A percentile compares a stretch with the other conserved stretches of the same genome.
Conservation (phyloP, 2,797 vertebrate species). For the Tachyglossus aculeatus region DNA sequence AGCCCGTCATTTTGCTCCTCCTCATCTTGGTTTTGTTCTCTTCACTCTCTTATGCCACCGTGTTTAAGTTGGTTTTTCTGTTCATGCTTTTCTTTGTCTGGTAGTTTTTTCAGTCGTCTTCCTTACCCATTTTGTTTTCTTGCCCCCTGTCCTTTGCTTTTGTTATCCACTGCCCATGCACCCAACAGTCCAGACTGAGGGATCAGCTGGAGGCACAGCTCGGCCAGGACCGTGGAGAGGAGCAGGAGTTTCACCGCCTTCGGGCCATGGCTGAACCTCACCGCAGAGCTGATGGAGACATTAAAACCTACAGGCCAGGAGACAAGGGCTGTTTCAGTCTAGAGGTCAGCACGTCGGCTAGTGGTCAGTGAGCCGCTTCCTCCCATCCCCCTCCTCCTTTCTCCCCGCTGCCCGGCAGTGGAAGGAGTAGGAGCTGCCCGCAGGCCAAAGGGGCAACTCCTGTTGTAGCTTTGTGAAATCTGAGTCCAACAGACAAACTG, state of each 20-base stretch:
- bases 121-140: slow-evolving; percentile 80
- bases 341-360: slow-evolving; percentile 86
- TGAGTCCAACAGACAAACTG: not conserved
- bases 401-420: not conserved
- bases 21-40: slow-evolving; percentile 89
- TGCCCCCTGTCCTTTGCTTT: slow-evolving; percentile 72
- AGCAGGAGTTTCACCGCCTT: slow-evolving; percentile 80
- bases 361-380: slow-evolving; percentile 14
- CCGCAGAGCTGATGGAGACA: slow-evolving; percentile 88
- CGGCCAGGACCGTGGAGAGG: slow-evolving; percentile 86
- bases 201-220: slow-evolving; percentile 95
- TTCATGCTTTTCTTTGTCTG: slow-evolving; percentile 91
- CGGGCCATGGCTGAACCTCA: slow-evolving; percentile 80
- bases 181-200: slow-evolving; percentile 94
- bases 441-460: not conserved
- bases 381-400: not conserved
- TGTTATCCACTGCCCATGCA: slow-evolving; percentile 74
- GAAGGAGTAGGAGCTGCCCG: not conserved
- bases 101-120: slow-evolving; percentile 81
- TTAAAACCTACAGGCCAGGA: slow-evolving; percentile 87
- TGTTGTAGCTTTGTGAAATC: not conserved
- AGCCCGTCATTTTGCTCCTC: slow-evolving; percentile 90
- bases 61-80: slow-evolving; percentile 93
- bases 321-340: slow-evolving; percentile 87
- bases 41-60: slow-evolving; percentile 87